These are phyloP conservation scores for Agriotes lineatus DNA, from an alignment of 2,888 invertebrate species.

Conservation along the genomic window DNA sequence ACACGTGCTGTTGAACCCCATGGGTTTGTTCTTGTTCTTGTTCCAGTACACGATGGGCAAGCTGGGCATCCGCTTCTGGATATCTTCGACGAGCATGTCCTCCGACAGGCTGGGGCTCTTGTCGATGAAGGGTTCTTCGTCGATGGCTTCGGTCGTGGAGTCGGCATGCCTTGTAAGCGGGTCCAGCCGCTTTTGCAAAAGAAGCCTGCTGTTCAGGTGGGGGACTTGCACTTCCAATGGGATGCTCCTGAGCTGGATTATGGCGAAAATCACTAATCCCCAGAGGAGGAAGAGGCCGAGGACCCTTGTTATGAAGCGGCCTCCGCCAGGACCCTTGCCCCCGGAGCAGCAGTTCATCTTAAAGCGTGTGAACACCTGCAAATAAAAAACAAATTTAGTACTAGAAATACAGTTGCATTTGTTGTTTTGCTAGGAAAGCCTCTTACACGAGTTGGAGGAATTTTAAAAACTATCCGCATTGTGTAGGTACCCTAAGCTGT, in stretches of 20 bases:
- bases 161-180: conserved; percentile 62
- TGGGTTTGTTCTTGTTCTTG: conserved; percentile 82
- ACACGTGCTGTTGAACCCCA: conserved; percentile 78
- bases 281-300: conserved; percentile 65
- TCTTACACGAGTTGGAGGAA: too few relatives aligned
- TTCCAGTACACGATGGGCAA: conserved; percentile 90
- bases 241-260: conserved; percentile 63
- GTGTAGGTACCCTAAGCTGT: too few relatives aligned
- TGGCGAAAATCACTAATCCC: conserved; percentile 66
- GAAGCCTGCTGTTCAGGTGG: conserved; percentile 66
- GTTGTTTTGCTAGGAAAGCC: too few relatives aligned
- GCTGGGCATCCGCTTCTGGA: conserved; percentile 84
- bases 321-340: conserved; percentile 51
- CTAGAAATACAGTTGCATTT: too few relatives aligned
- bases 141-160: conserved; percentile 64
- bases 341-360: conserved; percentile 47
- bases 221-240: conserved; percentile 62
- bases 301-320: conserved; percentile 67
- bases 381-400: conserved; percentile 5
- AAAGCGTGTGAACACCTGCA: conserved; percentile 26
- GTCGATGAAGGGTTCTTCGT: conserved; percentile 73
- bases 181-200: conserved; percentile 68
- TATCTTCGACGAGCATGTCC: conserved; percentile 81
- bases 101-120: conserved; percentile 75
- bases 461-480: too few relatives aligned